These are phyloP conservation scores for Sitta europaea DNA, from an alignment of 2,113 vertebrate species.

Conservation along the genomic window DNA sequence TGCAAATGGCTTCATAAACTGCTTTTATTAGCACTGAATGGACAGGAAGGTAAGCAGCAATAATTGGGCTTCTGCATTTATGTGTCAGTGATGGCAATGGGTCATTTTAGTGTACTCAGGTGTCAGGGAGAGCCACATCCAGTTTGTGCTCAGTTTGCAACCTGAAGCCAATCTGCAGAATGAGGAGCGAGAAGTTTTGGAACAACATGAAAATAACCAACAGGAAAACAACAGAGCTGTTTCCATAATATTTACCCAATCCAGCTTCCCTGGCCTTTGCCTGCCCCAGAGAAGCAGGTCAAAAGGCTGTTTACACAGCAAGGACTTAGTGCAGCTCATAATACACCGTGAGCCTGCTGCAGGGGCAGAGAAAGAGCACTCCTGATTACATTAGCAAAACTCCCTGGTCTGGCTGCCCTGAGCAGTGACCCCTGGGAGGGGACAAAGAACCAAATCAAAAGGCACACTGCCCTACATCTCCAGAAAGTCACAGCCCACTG, in stretches of 20 bases:
- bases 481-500: background rate
- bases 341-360: background rate
- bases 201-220: background rate
- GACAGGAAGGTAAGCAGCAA: background rate
- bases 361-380: background rate
- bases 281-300: background rate
- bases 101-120: background rate
- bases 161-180: background rate
- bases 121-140: background rate
- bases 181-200: background rate
- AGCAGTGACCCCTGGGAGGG: background rate
- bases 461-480: background rate
- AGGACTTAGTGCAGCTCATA: background rate
- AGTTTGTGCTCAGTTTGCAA: background rate
- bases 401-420: background rate
- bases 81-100: background rate
- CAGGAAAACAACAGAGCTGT: background rate
- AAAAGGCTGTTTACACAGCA: background rate
- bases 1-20: background rate
- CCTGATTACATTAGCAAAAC: background rate
- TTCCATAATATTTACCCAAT: background rate
- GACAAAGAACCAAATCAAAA: constrained; percentile 6
- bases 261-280: background rate
- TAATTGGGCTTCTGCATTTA: background rate
- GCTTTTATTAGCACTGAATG: background rate